These are phyloP conservation scores for Ricordea florida DNA, from an alignment of 92 coral and sea anemone genomes.

Conservation along the genomic window DNA sequence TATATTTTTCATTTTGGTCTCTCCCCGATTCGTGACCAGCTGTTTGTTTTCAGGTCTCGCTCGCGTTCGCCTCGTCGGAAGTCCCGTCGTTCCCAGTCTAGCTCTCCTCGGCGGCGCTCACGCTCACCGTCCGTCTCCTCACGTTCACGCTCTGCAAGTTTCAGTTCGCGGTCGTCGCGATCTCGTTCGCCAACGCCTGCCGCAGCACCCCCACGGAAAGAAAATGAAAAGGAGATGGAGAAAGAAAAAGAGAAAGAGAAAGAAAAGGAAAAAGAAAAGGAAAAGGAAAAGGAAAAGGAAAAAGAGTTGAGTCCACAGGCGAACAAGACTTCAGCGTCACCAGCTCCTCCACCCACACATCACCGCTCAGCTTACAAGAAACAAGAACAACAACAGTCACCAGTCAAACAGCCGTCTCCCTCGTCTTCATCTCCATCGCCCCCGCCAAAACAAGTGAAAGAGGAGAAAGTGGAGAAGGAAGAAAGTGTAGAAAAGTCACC, in stretches of 20 bases:
- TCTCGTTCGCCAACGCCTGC: constrained; percentile 64
- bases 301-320: constrained; percentile 47
- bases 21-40: too few relatives aligned
- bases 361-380: constrained; percentile 84
- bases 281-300: constrained; percentile 9
- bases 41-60: constrained; percentile 61
- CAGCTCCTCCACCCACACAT: constrained; percentile 86
- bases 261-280: constrained; percentile 13
- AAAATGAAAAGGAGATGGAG: constrained; percentile 17
- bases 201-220: constrained; percentile 14
- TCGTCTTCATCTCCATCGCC: constrained; percentile 80
- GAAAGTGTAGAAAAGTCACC: constrained; percentile 70
- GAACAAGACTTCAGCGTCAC: constrained; percentile 34
- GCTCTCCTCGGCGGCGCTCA: constrained; percentile 49
- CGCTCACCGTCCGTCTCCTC: constrained; percentile 53
- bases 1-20: too few relatives aligned
- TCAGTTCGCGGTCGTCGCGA: constrained; percentile 72
- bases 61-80: constrained; percentile 88
- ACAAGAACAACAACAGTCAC: constrained; percentile 67
- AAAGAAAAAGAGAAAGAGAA: constrained; percentile 20
- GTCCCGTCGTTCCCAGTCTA: constrained; percentile 62
- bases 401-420: constrained; percentile 82
- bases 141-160: constrained; percentile 68
- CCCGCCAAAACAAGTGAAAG: constrained; percentile 53
- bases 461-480: constrained; percentile 59